Evolutionary conservation across 2,797 vertebrate genomes (phyloP), one percentile per base, ranked within the genome.

Genomic region (Artibeus jamaicensis): DNA sequence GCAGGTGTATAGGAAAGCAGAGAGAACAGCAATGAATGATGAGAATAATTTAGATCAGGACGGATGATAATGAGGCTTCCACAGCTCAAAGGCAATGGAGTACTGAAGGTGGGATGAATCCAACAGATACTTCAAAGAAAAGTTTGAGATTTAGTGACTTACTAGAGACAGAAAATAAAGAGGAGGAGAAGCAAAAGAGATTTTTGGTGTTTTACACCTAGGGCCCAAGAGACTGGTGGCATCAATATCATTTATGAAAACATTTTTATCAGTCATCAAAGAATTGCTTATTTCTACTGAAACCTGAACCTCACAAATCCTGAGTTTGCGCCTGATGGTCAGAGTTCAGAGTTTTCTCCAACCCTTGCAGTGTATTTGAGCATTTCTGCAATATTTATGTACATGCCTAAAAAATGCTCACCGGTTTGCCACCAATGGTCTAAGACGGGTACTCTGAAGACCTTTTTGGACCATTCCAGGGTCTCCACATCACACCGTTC

Each of bases 361-460:
- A 6, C 39, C 18, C 39, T 70, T 68, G 12, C 8, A 67, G 42
- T 2, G 1, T 53, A 71, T 78, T 48, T 42, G n/a, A 76, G 14
- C 46, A 70, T 77, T 67, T 78, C 55, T 39, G 29, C 8, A 26
- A 11, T 26, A 37, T 67, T 16, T 62, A 68, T 4, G 3, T 8
- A n/a, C 2, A 14, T 8, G 14, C 9, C 76, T 96, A 67, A 48
- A 95, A 93, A 97, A 59, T 29, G 94, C 99, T 98, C 98, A 99
- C 99, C 99, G 6, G 99, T 99, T 98, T 99, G 99, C 99, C 99
- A 99, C 99, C 99, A 99, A 96, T 99, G 99, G 98, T 99, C 99
- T 97, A 99, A 98, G 78, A 99, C 99, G 12, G 99, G 99, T 50
- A 99, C 99, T 53, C 98, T 98, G 97, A 99, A 99, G 96, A 98